These are phyloP conservation scores for Holothuria leucospilota DNA, from an alignment of 53 echinoderm and acorn worm genomes.

Conservation along the genomic window DNA sequence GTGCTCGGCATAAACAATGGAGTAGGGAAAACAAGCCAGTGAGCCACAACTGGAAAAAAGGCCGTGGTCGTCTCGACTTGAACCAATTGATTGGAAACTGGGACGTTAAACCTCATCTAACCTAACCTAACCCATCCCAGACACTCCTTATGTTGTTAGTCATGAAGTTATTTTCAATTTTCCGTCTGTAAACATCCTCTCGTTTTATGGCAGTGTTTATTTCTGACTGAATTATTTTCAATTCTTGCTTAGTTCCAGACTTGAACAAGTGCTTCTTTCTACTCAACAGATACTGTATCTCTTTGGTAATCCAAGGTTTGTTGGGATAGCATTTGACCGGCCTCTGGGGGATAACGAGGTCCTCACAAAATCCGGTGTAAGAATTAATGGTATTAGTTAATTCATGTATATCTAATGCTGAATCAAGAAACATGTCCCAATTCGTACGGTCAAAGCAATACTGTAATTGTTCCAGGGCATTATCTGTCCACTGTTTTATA, in stretches of 20 bases:
- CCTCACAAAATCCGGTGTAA: too few relatives aligned
- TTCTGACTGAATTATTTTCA: background rate
- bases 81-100: too few relatives aligned
- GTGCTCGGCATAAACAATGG: too few relatives aligned
- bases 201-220: background rate
- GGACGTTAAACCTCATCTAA: too few relatives aligned
- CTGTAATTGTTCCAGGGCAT: background rate
- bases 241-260: background rate
- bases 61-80: too few relatives aligned
- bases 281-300: background rate
- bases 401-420: too few relatives aligned
- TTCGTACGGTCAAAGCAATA: background rate
- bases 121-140: too few relatives aligned
- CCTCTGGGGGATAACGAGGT: background rate
- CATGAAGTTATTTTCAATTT: background rate
- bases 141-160: background rate
- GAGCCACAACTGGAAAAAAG: too few relatives aligned
- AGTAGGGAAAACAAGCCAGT: too few relatives aligned
- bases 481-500: background rate
- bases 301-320: background rate
- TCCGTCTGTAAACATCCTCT: too few relatives aligned
- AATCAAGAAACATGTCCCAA: background rate
- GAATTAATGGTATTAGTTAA: too few relatives aligned
- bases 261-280: background rate
- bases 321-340: background rate